A percentile compares a stretch with the other conserved stretches of the same genome.
Conservation (phyloP, 2,113 vertebrate genomes). For the Drymodes brunneopygia region DNA sequence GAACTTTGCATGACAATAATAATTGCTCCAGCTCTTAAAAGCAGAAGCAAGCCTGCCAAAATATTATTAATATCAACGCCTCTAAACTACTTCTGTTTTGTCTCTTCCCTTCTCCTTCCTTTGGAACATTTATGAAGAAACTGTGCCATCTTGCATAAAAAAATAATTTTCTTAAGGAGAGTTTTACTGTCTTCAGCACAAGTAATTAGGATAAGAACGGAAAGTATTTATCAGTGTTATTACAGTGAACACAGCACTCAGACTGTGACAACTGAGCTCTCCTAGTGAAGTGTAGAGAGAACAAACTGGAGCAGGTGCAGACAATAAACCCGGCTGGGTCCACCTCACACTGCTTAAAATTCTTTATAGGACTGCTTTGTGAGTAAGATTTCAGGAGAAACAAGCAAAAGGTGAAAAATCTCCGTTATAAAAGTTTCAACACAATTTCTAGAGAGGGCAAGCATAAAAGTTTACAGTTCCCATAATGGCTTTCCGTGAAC, state of each 20-base stretch:
- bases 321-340: background rate
- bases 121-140: background rate
- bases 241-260: background rate
- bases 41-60: background rate
- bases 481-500: slow-evolving; percentile 47
- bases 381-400: slow-evolving; percentile 34
- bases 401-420: slow-evolving; percentile 26
- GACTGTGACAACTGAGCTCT: background rate
- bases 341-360: slow-evolving; percentile 2
- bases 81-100: background rate
- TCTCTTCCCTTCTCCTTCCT: background rate
- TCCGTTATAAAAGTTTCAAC: slow-evolving; percentile 50
- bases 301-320: background rate
- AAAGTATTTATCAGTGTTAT: background rate
- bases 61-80: background rate
- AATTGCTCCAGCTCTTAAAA: background rate
- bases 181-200: background rate
- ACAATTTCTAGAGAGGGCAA: slow-evolving; percentile 33
- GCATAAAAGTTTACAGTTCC: slow-evolving; percentile 53
- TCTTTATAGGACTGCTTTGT: slow-evolving; percentile 33
- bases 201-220: background rate
- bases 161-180: background rate
- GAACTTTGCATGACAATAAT: background rate
- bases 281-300: background rate
- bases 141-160: background rate